Evolutionary conservation across 2,797 vertebrate genomes (phyloP).

Genomic region (Chelmon rostratus): DNA sequence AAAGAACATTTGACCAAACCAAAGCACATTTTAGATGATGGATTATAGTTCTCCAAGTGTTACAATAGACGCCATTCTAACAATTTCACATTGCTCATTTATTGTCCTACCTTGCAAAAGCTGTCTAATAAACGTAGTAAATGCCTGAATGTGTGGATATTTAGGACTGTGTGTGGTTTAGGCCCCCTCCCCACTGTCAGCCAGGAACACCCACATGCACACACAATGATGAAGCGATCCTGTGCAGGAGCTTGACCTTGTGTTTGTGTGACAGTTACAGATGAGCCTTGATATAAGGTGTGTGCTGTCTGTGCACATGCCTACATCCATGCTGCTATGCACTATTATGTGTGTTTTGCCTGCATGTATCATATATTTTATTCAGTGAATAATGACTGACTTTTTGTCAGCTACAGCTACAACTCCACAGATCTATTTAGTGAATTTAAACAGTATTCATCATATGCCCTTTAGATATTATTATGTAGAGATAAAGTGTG

Average conservation of each 20-base stretch:
- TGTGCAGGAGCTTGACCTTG: constrained; percentile 19
- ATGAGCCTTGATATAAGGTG: constrained; percentile 8
- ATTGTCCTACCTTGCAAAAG: background rate
- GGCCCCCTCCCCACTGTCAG: background rate
- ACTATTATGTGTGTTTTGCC: background rate
- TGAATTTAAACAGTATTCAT: background rate
- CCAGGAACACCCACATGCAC: constrained; percentile 4
- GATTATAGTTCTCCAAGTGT: background rate
- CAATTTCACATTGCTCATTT: background rate
- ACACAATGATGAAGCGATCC: background rate
- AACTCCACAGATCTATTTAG: background rate
- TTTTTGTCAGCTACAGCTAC: background rate
- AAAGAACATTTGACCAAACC: background rate
- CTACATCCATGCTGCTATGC: background rate
- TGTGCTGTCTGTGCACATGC: background rate
- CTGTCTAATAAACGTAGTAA: background rate
- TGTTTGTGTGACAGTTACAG: constrained; percentile 5
- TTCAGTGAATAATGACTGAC: background rate
- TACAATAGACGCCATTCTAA: background rate
- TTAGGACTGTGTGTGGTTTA: background rate
- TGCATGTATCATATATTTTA: background rate
- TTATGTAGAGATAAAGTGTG: background rate
- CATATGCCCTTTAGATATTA: background rate
- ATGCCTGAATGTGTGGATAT: background rate
- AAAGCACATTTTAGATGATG: background rate